Base-by-base conservation (phyloP, 2,113 vertebrate genomes). In the Clinocottus analis region DNA sequence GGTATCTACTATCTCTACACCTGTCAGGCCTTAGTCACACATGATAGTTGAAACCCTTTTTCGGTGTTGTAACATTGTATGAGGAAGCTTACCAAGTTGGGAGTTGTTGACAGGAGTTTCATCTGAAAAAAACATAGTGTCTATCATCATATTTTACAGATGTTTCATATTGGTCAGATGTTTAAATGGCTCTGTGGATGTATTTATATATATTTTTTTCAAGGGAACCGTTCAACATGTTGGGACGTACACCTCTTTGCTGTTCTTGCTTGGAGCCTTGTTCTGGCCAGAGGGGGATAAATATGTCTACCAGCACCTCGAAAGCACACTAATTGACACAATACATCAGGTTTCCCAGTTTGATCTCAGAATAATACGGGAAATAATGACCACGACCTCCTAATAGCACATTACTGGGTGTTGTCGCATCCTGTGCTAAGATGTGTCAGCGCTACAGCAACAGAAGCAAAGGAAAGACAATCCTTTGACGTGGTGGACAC, bases 51-150 rank as follows among this genome's bases (percentile, higher is more conserved):
- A 62, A 58, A 78, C 14, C 14, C 37, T 56, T 43, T 66, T 23
- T 47, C 47, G 39, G 11, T 76, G 67, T 72, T 10, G 1, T 31
- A 47, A 67, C 23, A 49, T 59, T 47, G 31, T 12, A 7, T 59
- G 23, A 65, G n/a, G 33, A 6, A 49, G 1, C 96, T 97, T 96
- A 99, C 98, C 97, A 71, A 97, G 95, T 72, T 97, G 93, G 77
- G 97, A 98, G 91, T 97, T 98, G 93, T 97, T 97, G 89, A 93
- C 96, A 88, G 97, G 94, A 0, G 94, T 96, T 92, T 98, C 98
- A 93, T 99, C 97, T 99, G 90, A 55, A 91, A 94, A 59, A 89
- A 94, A 72, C 39, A 64, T 77, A 49, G 27, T 31, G 21, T 66
- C 79, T 16, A 53, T 84, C 45, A 41, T 13, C 23, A 3, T 13